Base-by-base conservation (phyloP, 2,113 vertebrate genomes). In the Balaenoptera acutorostrata region DNA sequence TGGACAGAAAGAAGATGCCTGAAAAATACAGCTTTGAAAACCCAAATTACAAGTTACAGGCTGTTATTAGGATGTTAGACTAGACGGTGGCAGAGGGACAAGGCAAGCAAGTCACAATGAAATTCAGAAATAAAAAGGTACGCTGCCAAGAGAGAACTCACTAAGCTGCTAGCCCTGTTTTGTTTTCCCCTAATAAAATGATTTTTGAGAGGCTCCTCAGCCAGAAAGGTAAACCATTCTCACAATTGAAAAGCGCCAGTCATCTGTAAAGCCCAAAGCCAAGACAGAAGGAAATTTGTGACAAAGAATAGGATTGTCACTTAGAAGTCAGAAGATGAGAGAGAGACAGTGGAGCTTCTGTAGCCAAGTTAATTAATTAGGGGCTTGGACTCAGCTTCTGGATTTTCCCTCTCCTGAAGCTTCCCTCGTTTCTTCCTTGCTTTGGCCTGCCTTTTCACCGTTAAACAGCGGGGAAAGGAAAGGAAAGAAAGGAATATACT, bases 1-100 rank as follows among this genome's bases (percentile, higher is more conserved):
- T 98, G 52, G 85, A 96, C 15, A 94, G 33, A 93, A 72, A 96
- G n/a, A 86, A 57, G 39, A n/a, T 75, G 81, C 23, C 97, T 97
- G 33, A 97, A 94, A 98, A 97, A 95, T 57, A 96, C 68, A 97
- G 85, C 44, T 92, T 97, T 98, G 41, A 74, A 98, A 98, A 98
- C 81, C 1, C 21, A 98, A 98, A 98, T 96, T 96, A 90, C 90
- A 96, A 96, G 3, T 11, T 96, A 75, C 12, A 89, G 61, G 39
- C 93, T 98, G 77, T 98, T 94, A 96, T 78, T 96, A 96, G 96
- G 52, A 96, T 96, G 93, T 94, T 97, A 97, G 77, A 92, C 33
- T 94, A 97, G 96, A 75, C 1, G 4, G 81, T 97, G 86, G 92
- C 61, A 96, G 80, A 92, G 72, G 14, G 64, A 97, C 86, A 93